Conservation (phyloP, 2,113 vertebrate species). For the Noturus placidus region DNA sequence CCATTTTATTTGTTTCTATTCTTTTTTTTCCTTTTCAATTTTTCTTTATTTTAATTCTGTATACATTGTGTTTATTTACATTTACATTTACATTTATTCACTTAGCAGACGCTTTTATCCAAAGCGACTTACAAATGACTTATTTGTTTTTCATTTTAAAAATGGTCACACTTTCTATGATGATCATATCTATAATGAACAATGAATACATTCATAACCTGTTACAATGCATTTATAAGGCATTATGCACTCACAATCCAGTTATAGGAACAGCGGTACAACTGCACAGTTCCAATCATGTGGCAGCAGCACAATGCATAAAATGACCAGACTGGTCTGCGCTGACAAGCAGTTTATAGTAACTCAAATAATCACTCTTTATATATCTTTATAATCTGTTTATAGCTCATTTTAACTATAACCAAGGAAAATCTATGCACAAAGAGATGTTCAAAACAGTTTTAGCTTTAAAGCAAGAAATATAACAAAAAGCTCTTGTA, state of each 20-base stretch:
- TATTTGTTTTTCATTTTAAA: neutral
- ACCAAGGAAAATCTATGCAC: too few species aligned
- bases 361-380: too few species aligned
- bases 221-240: neutral
- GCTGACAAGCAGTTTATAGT: too few species aligned
- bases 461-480: neutral
- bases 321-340: too few species aligned
- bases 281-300: too few species aligned
- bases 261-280: too few species aligned
- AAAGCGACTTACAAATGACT: too few species aligned
- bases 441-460: neutral
- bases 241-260: neutral
- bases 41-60: neutral
- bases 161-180: neutral
- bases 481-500: neutral
- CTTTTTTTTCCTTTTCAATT: neutral
- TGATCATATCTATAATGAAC: neutral
- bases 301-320: too few species aligned
- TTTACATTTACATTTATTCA: too few species aligned
- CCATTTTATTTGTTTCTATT: neutral
- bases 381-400: neutral
- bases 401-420: neutral
- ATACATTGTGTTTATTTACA: neutral
- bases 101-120: too few species aligned
- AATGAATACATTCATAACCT: neutral